phyloP scores from a whole-genome alignment of 2,113 vertebrate genomes.

The Rousettus leschenaultii region DNA sequence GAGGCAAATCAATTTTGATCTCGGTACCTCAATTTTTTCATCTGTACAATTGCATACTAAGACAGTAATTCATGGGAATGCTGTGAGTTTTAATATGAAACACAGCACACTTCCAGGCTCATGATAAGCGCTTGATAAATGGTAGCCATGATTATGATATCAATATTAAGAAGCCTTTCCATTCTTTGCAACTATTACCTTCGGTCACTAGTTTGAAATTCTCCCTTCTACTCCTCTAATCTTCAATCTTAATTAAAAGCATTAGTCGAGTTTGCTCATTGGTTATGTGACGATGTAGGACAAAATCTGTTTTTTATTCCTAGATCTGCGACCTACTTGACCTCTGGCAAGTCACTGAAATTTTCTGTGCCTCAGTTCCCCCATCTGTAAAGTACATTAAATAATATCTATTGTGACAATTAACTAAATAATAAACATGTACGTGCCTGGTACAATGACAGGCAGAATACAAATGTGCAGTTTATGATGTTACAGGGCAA shows the following conservation, averaged over 20 bases:
- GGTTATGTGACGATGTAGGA: background rate
- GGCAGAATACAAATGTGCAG: background rate
- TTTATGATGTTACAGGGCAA: background rate
- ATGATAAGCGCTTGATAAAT: background rate
- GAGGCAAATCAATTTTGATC: background rate
- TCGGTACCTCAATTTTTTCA: conserved; percentile 46
- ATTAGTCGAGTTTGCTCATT: background rate
- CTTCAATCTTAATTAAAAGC: conserved; percentile 2
- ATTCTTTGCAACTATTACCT: background rate
- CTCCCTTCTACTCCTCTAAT: background rate
- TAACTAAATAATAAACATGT: background rate
- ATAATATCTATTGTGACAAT: background rate
- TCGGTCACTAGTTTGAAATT: background rate
- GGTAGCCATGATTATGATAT: background rate
- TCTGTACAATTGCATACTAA: conserved; percentile 28
- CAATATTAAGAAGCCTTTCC: background rate
- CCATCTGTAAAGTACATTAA: background rate
- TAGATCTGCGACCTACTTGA: background rate
- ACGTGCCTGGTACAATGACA: background rate
- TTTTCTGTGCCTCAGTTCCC: background rate
- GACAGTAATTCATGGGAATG: background rate
- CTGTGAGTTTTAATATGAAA: conserved; percentile 38
- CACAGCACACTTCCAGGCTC: background rate
- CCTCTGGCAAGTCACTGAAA: background rate
- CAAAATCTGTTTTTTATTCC: background rate